These are phyloP conservation scores for Drosophila truncata DNA, from an alignment of 1,140 invertebrate genomes.

Conservation along the genomic window DNA sequence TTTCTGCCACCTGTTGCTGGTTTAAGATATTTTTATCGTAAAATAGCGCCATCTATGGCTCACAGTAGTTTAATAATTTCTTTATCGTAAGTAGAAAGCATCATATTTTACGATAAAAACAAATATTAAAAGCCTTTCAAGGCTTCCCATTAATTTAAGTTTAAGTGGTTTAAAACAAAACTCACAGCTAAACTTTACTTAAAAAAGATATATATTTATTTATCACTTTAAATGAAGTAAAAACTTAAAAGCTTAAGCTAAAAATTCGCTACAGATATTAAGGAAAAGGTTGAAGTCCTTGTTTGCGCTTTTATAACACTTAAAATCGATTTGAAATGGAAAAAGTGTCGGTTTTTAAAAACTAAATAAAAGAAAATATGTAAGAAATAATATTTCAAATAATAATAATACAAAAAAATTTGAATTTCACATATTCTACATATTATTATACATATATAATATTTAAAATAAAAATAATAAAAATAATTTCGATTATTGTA, in stretches of 20 bases:
- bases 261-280: no score
- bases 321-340: no score
- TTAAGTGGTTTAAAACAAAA: neutral
- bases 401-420: no score
- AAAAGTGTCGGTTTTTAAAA: no score
- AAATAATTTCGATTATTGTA: no score
- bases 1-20: neutral
- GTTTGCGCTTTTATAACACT: neutral
- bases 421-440: no score
- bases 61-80: neutral
- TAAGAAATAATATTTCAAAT: no score
- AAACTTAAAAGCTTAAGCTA: neutral
- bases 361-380: no score
- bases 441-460: no score
- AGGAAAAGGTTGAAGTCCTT: neutral
- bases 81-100: neutral
- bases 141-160: neutral
- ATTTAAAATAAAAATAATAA: no score
- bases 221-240: neutral
- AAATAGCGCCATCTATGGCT: neutral
- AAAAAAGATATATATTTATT: neutral
- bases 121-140: neutral
- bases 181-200: no score
- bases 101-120: neutral
- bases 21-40: neutral